Evolutionary conservation across 2,797 vertebrate species (phyloP).

Genomic region (Urosaurus nigricauda): DNA sequence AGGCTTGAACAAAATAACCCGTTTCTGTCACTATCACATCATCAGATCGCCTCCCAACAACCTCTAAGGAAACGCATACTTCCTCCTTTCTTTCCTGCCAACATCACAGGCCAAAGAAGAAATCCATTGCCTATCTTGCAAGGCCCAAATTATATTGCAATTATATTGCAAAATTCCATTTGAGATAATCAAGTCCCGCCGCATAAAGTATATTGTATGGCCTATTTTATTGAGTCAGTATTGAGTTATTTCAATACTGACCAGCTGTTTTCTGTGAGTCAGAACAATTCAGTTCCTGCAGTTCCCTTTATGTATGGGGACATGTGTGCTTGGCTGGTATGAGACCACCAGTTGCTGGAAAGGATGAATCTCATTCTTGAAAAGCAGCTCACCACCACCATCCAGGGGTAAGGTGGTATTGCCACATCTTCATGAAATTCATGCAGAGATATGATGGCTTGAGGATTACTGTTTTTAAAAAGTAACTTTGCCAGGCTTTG

Average conservation of each 20-base stretch:
- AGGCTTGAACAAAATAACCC: neutral
- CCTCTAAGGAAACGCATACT: neutral
- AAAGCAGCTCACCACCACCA: neutral
- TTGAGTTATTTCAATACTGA: neutral
- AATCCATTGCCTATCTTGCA: neutral
- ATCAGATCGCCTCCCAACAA: slow-evolving; percentile 7
- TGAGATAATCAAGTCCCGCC: neutral
- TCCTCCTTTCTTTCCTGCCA: slow-evolving; percentile 4
- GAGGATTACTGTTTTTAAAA: too few relatives aligned
- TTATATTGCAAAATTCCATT: neutral
- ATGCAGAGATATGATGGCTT: too few relatives aligned
- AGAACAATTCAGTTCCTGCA: neutral
- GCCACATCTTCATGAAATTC: neutral
- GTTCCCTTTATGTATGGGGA: neutral
- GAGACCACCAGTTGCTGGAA: neutral
- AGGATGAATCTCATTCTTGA: neutral
- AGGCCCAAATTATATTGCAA: neutral
- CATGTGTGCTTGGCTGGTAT: neutral
- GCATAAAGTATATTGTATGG: neutral
- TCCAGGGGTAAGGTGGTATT: too few relatives aligned
- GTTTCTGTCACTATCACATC: neutral
- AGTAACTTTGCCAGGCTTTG: neutral
- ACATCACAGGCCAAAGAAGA: neutral
- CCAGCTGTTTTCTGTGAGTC: neutral
- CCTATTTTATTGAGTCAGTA: neutral